Evolutionary conservation across 2,888 invertebrate species (phyloP).

Genomic region (Chrysomela aeneicollis): DNA sequence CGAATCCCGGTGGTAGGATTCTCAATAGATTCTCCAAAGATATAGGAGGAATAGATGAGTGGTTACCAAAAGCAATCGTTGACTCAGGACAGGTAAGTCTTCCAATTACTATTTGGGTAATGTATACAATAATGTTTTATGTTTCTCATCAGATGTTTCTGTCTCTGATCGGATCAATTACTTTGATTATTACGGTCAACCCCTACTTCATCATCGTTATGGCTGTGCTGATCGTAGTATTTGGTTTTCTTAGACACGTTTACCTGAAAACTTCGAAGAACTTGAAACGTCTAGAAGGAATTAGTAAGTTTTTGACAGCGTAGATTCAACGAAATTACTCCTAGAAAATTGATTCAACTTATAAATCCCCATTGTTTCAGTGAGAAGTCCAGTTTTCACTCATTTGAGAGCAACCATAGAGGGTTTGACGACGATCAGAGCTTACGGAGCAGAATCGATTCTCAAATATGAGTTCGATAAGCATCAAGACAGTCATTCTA

Average conservation of each 20-base stretch:
- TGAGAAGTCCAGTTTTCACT: conserved; percentile 82
- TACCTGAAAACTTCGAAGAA: neutral
- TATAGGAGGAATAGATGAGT: conserved; percentile 79
- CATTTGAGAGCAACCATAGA: conserved; percentile 80
- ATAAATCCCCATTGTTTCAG: conserved; percentile 61
- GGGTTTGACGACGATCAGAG: conserved; percentile 80
- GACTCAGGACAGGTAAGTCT: conserved; percentile 66
- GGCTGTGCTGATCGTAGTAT: neutral
- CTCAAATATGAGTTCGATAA: conserved; percentile 65
- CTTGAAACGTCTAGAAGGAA: conserved; percentile 6
- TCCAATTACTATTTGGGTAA: too few relatives aligned
- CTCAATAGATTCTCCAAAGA: conserved; percentile 86
- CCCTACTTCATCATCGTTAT: neutral
- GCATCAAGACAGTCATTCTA: conserved; percentile 69
- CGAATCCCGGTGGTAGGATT: conserved; percentile 82
- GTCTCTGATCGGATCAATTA: neutral
- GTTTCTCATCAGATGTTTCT: neutral
- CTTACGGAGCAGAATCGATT: conserved; percentile 72
- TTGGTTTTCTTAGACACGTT: neutral
- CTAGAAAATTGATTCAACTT: too few relatives aligned
- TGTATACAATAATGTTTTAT: neutral
- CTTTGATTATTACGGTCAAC: neutral
- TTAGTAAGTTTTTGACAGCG: neutral
- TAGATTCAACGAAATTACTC: too few relatives aligned
- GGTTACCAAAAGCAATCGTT: conserved; percentile 71